These are phyloP conservation scores for Achlya flavicornis DNA, from an alignment of 2,888 invertebrate species.

Conservation along the genomic window DNA sequence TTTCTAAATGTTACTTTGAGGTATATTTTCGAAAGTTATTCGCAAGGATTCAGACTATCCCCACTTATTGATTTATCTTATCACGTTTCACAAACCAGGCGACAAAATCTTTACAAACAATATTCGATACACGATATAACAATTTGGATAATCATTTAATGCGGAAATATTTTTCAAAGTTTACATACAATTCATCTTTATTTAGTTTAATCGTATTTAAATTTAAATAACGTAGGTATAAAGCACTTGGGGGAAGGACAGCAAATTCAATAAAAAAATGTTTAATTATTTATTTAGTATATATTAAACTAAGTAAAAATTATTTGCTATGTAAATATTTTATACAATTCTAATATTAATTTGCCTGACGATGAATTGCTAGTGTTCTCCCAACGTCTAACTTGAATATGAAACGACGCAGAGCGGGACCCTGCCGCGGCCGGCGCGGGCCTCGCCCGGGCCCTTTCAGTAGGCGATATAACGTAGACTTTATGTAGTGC, in stretches of 20 bases:
- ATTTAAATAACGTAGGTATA: slow-evolving; percentile 84
- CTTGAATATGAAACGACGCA: slow-evolving; percentile 68
- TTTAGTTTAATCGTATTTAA: slow-evolving; percentile 81
- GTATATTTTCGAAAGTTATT: slow-evolving; percentile 34
- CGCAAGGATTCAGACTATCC: slow-evolving; percentile 40
- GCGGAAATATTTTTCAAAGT: slow-evolving; percentile 79
- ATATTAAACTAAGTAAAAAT: slow-evolving; percentile 83
- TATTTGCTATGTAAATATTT: slow-evolving; percentile 83
- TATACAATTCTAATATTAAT: slow-evolving; percentile 82
- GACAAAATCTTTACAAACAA: slow-evolving; percentile 72
- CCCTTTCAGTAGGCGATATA: slow-evolving; percentile 64
- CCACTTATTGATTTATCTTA: slow-evolving; percentile 23
- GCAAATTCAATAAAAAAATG: slow-evolving; percentile 84
- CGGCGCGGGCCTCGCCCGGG: slow-evolving; percentile 13
- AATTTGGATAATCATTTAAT: slow-evolving; percentile 77
- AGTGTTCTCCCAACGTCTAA: slow-evolving; percentile 77
- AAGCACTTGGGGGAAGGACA: slow-evolving; percentile 85
- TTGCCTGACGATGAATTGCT: slow-evolving; percentile 79
- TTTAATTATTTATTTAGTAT: slow-evolving; percentile 81
- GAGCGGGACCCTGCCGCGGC: slow-evolving; percentile 41
- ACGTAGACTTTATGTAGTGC: slow-evolving; percentile 77
- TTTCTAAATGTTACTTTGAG: slow-evolving; percentile 41
- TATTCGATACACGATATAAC: slow-evolving; percentile 72
- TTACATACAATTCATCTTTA: slow-evolving; percentile 80
- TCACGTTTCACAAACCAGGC: slow-evolving; percentile 58